phyloP scores from a whole-genome alignment of 2,888 invertebrate genomes.

The Crossocerus cetratus region DNA sequence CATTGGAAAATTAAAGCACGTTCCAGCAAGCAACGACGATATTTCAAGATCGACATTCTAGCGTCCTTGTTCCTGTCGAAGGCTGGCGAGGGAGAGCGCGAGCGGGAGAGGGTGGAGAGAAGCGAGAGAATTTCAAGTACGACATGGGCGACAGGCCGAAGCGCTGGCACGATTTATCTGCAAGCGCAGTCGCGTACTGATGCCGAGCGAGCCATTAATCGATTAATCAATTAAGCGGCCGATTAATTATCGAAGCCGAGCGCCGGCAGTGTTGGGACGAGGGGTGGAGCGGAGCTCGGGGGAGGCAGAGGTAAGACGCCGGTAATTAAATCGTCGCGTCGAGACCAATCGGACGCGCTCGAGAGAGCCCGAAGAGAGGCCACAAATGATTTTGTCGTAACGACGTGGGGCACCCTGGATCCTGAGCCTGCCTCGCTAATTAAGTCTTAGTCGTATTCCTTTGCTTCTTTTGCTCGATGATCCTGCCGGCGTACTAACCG shows the following conservation, averaged over 20 bases:
- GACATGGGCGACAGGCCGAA: constrained; percentile 46
- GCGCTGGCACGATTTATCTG: constrained; percentile 52
- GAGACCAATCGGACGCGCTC: constrained; percentile 61
- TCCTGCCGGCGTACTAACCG: constrained; percentile 46
- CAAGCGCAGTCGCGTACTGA: constrained; percentile 26
- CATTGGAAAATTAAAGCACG: constrained; percentile 20
- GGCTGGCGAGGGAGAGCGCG: not conserved
- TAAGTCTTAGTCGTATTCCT: constrained; percentile 60
- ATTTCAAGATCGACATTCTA: constrained; percentile 22
- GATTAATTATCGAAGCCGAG: constrained; percentile 63
- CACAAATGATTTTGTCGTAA: constrained; percentile 66
- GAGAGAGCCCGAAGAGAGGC: constrained; percentile 54
- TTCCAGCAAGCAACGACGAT: constrained; percentile 16
- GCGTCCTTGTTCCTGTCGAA: constrained; percentile 44
- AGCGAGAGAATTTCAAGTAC: constrained; percentile 16
- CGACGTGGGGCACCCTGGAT: constrained; percentile 55
- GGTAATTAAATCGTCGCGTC: constrained; percentile 69
- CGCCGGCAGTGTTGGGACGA: constrained; percentile 30
- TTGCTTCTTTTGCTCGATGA: constrained; percentile 52
- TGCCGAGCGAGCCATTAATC: constrained; percentile 56
- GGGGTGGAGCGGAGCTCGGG: constrained; percentile 20
- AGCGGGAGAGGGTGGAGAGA: not conserved
- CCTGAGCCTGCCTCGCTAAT: constrained; percentile 55
- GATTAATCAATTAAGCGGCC: constrained; percentile 67
- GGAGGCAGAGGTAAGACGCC: constrained; percentile 32